These are phyloP conservation scores for Halesus radiatus DNA, from an alignment of 1,140 invertebrate genomes.

Conservation along the genomic window DNA sequence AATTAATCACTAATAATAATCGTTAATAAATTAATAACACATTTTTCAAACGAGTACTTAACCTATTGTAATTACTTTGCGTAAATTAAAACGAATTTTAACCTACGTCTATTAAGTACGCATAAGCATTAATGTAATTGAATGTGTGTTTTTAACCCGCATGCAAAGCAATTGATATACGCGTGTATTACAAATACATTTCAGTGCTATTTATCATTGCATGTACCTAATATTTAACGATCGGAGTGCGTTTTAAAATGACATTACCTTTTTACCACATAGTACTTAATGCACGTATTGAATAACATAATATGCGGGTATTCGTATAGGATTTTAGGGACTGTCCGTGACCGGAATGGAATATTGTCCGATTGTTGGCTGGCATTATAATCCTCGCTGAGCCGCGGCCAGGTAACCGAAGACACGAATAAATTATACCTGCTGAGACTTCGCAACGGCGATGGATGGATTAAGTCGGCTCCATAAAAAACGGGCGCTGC, in stretches of 20 bases:
- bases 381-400: not conserved
- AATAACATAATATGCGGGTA: not conserved
- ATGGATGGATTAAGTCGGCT: conserved; percentile 40
- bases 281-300: not conserved
- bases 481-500: conserved; percentile 37
- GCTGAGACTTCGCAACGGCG: conserved; percentile 39
- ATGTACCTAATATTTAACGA: not conserved
- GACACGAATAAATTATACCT: conserved; percentile 40
- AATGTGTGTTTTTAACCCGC: too few relatives aligned
- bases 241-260: not conserved
- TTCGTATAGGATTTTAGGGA: conserved; percentile 29
- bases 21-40: not conserved
- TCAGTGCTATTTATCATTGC: not conserved
- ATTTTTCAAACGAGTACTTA: too few relatives aligned
- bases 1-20: not conserved
- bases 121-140: too few relatives aligned
- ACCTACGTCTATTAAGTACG: too few relatives aligned
- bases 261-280: not conserved
- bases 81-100: too few relatives aligned
- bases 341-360: conserved; percentile 2
- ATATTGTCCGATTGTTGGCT: conserved; percentile 7
- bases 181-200: too few relatives aligned
- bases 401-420: conserved; percentile 18
- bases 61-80: too few relatives aligned
- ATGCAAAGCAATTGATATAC: too few relatives aligned